phyloP scores from a whole-genome alignment of 1,140 invertebrate genomes.

The Leucophenga varia region DNA sequence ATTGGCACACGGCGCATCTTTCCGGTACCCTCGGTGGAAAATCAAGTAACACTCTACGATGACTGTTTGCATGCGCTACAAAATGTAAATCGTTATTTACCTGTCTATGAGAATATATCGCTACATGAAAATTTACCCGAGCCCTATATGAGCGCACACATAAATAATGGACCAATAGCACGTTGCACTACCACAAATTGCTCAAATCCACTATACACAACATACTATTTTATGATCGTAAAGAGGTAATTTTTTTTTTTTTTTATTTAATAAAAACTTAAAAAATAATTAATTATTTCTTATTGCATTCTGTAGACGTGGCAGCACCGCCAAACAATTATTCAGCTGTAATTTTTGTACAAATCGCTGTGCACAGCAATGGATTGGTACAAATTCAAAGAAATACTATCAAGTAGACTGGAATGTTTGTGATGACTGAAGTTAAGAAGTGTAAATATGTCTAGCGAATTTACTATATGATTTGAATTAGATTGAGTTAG shows the following conservation, averaged over 20 bases:
- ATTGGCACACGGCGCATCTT: constrained; percentile 40
- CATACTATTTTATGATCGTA: constrained; percentile 53
- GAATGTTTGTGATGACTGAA: constrained; percentile 35
- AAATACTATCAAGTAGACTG: constrained; percentile 46
- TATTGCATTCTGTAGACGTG: constrained; percentile 39
- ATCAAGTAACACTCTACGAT: constrained; percentile 44
- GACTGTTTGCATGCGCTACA: constrained; percentile 42
- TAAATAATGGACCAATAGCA: constrained; percentile 44
- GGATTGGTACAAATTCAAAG: constrained; percentile 33
- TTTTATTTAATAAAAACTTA: not conserved
- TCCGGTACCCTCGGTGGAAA: constrained; percentile 39
- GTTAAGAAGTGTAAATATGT: constrained; percentile 17
- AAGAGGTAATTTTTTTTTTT: constrained; percentile 47
- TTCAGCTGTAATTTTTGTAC: constrained; percentile 54
- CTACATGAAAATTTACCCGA: constrained; percentile 40
- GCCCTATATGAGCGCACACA: constrained; percentile 40
- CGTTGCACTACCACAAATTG: constrained; percentile 42
- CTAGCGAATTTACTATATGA: constrained; percentile 28
- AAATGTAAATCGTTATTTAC: constrained; percentile 28
- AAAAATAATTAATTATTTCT: constrained; percentile 3
- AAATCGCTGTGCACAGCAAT: constrained; percentile 32
- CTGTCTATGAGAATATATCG: constrained; percentile 34
- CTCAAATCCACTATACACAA: constrained; percentile 42
- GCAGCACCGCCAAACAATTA: constrained; percentile 45
- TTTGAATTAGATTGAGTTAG: too few species aligned